Percentiles rank a stretch among this genome's conserved stretches.
These are phyloP conservation scores for Baronia brevicornis DNA, from an alignment of 2,888 invertebrate genomes.

Conservation along the genomic window DNA sequence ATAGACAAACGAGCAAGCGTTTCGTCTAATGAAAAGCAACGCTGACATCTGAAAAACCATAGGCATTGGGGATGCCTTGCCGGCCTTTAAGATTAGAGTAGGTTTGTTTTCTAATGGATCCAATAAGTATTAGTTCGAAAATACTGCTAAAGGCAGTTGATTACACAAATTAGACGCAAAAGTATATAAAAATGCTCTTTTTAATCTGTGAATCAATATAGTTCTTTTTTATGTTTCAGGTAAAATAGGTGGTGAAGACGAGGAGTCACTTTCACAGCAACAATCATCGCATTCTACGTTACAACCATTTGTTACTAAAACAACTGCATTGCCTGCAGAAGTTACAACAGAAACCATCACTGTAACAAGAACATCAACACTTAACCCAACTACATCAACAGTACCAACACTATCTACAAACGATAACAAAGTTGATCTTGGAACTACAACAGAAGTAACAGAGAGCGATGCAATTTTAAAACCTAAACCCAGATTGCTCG, in stretches of 20 bases:
- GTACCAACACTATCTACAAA: conserved; percentile 20
- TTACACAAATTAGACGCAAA: not conserved
- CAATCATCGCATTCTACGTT: conserved; percentile 8
- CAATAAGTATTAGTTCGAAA: too few relatives aligned
- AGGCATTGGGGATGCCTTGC: too few relatives aligned
- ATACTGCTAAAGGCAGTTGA: too few relatives aligned
- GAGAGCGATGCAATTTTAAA: conserved; percentile 33
- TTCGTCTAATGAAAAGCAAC: too few relatives aligned
- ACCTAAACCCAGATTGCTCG: conserved; percentile 51
- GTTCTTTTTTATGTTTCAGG: conserved; percentile 37
- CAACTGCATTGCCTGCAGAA: conserved; percentile 20
- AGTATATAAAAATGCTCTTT: not conserved
- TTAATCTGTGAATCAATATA: not conserved
- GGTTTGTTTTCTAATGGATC: too few relatives aligned
- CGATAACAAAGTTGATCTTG: conserved; percentile 28
- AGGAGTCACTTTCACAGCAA: conserved; percentile 29
- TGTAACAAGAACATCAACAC: conserved; percentile 19
- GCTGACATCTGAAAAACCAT: too few relatives aligned
- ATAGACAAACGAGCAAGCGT: too few relatives aligned
- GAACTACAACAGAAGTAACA: conserved; percentile 23
- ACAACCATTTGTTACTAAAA: conserved; percentile 10
- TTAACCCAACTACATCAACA: conserved; percentile 16
- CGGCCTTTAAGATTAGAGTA: too few relatives aligned
- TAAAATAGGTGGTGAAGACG: conserved; percentile 54
- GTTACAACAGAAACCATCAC: conserved; percentile 4